Conservation (phyloP, 2,797 vertebrate genomes). For the Knipowitschia caucasica region DNA sequence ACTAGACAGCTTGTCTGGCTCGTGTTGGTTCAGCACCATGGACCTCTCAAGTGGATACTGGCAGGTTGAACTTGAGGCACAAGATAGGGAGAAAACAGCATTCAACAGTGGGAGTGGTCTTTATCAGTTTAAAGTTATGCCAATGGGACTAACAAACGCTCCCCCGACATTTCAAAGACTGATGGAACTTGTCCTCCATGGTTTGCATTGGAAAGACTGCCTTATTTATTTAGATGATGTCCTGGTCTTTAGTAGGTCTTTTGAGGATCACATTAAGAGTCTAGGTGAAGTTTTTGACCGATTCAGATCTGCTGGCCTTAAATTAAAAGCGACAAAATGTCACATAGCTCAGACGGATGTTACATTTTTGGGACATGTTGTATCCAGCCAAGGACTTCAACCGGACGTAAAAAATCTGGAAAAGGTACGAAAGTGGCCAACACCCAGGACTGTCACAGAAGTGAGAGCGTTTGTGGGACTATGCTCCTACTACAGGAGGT, state of each 20-base stretch:
- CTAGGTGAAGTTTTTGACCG: slow-evolving; percentile 6
- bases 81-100: too few species aligned
- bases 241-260: slow-evolving; percentile 13
- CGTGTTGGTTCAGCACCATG: too few species aligned
- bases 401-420: slow-evolving; percentile 13
- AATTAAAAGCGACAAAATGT: slow-evolving; percentile 8
- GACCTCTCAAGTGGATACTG: too few species aligned
- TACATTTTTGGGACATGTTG: slow-evolving; percentile 3
- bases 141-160: slow-evolving; percentile 6
- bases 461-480: slow-evolving; percentile 20
- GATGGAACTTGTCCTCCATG: slow-evolving; percentile 12
- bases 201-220: slow-evolving; percentile 15
- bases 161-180: slow-evolving; percentile 3
- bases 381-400: slow-evolving; percentile 7
- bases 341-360: too few species aligned
- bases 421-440: slow-evolving; percentile 10
- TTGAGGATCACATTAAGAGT: slow-evolving; percentile 8
- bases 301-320: slow-evolving; percentile 8
- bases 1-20: slow-evolving; percentile 21
- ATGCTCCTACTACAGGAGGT: slow-evolving; percentile 21
- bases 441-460: slow-evolving; percentile 7
- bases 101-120: too few species aligned
- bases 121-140: too few species aligned
- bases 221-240: slow-evolving; percentile 25
- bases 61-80: too few species aligned